Evolutionary conservation across 2,113 vertebrate genomes (phyloP), one percentile per base, ranked within the genome.

Genomic region (Lontra canadensis): DNA sequence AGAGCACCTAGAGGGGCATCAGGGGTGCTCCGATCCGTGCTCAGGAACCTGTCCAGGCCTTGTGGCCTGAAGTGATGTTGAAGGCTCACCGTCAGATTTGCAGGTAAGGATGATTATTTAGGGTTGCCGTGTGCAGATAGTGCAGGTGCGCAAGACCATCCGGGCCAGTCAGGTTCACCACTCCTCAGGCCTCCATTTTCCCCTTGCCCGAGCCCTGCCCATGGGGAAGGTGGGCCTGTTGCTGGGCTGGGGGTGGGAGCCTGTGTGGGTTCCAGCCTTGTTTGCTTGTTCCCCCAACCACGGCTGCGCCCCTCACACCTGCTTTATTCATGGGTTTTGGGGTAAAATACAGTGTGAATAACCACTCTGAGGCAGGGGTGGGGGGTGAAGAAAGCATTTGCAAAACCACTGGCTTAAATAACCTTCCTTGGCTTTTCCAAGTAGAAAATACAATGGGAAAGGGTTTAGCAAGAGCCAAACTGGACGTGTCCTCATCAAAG

Each of bases 1-100:
- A 39, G 63, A 47, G 15, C 2, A 12, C 47, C n/a, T 21, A 10
- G 12, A 47, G 2, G 14, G 39, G 17, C 0, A 0, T 26, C 7
- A 25, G 61, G 8, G 3, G 10, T 39, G 20, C 4, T 44, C 13
- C 1, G 17, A 11, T 12, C 31, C 7, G 1, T 21, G 15, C 26
- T 83, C 78, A 78, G 85, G 47, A 34, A 39, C 13, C 47, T 29
- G 42, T 13, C 13, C 9, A 34, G 39, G 29, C 85, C 31, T 47
- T 34, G 25, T 55, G 34, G 14, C 52, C 18, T 4, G 34, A 8
- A 23, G n/a, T n/a, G 8, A 29, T 36, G 31, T 20, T 36, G 34
- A 89, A 34, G 7, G 25, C 5, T 14, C 15, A 7, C 4, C 15
- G 42, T 42, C 42, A 23, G 42, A 74, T 13, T 29, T 44, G 52